These are phyloP conservation scores for Lepilemur ruficaudatus DNA, from an alignment of 2,797 vertebrate species.

Conservation along the genomic window DNA sequence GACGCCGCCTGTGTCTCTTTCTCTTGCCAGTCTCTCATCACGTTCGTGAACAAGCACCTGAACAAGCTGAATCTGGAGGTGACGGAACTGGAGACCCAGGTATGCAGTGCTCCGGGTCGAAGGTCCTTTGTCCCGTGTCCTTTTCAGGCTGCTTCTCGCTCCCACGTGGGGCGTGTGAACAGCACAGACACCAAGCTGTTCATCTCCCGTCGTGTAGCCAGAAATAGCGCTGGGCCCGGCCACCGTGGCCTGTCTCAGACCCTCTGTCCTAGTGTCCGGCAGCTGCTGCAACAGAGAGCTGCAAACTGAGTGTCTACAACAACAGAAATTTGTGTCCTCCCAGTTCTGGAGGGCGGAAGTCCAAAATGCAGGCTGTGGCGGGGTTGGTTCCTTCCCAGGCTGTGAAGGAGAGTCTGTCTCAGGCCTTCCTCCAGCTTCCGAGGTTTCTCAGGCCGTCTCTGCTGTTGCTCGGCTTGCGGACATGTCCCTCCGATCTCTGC, in stretches of 20 bases:
- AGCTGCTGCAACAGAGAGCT: not conserved
- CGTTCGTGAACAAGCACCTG: slow-evolving; percentile 98
- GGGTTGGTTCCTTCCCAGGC: not conserved
- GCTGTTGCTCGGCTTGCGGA: rapidly evolving
- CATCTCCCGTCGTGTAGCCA: rapidly evolving
- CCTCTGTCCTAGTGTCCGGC: not conserved
- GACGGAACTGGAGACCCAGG: slow-evolving; percentile 96
- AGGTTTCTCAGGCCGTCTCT: not conserved
- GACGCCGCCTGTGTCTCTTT: not conserved
- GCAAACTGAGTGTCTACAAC: rapidly evolving
- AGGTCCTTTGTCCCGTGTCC: rapidly evolving
- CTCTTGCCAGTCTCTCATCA: slow-evolving; percentile 92
- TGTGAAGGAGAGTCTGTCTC: not conserved
- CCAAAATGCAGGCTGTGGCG: not conserved
- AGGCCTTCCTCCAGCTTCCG: not conserved
- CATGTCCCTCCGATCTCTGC: rapidly evolving
- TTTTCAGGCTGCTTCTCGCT: rapidly evolving
- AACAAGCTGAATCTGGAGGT: slow-evolving; percentile 99
- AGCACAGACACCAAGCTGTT: rapidly evolving
- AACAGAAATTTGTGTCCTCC: rapidly evolving
- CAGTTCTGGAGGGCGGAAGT: not conserved
- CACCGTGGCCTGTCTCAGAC: rapidly evolving
- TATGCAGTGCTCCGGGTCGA: slow-evolving; percentile 46
- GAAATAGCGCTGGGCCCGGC: rapidly evolving
- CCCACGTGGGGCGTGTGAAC: rapidly evolving